Conservation (phyloP, 2,113 vertebrate genomes). For the Tyrannus savana region DNA sequence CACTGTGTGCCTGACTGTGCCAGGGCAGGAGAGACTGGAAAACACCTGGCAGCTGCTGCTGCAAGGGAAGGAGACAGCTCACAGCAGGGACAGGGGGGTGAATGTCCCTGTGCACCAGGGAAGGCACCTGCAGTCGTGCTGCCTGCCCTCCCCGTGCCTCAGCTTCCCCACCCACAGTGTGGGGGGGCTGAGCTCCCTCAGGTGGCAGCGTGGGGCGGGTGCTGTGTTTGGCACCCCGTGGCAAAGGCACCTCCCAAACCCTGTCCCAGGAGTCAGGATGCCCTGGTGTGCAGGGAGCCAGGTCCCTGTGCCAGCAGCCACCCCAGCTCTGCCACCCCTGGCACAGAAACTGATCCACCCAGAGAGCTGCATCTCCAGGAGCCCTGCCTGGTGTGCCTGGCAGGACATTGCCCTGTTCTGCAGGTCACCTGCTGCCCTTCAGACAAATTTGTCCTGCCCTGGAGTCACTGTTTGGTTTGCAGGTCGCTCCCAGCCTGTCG, state of each 20-base stretch:
- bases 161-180: neutral
- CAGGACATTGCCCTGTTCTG: neutral
- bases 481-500: neutral
- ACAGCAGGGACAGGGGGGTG: neutral
- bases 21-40: neutral
- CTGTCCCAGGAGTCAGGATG: neutral
- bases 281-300: fast-evolving
- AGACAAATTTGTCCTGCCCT: neutral
- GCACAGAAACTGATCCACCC: fast-evolving
- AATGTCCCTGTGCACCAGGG: neutral
- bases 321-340: neutral
- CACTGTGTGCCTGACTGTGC: neutral
- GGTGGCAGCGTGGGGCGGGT: neutral
- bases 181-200: fast-evolving
- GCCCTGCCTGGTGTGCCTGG: neutral
- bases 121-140: neutral
- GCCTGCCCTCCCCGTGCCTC: neutral
- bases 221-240: neutral
- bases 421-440: neutral
- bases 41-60: neutral
- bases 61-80: neutral
- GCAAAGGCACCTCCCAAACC: neutral
- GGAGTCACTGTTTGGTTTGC: neutral
- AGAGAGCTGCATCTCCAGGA: neutral
- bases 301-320: neutral